Base-by-base conservation (phyloP, 2,113 vertebrate species). In the Ceyx melanurus region DNA sequence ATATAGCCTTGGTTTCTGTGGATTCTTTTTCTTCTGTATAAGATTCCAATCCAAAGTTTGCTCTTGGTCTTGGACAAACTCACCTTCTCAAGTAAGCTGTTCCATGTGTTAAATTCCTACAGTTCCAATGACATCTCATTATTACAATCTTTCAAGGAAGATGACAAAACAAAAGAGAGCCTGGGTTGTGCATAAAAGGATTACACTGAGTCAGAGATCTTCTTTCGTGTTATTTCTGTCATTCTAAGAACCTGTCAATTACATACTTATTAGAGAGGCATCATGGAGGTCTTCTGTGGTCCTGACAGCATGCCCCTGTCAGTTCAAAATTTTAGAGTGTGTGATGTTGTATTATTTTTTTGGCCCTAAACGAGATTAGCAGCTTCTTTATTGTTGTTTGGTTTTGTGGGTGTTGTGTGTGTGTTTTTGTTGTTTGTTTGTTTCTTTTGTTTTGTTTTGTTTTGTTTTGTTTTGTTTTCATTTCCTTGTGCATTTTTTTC, bases 141-240 rank as follows among this genome's bases (percentile, higher is more conserved):
- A 90, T 72, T 90, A 13, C 53, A 81, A 3, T 57, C 50, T 75
- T 46, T 15, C 48, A 71, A 74, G 29, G 13, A 72, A 78, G 43
- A 83, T 71, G 29, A 11, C 40, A 81, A 95, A 93, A 86, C 73
- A 95, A 82, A 87, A 67, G 60, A 71, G 56, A 71, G 9, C 23
- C 37, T 37, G 40, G 73, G 45, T 83, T 80, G 80, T n/a, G 23
- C 12, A 81, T 40, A 56, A 71, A 64, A 74, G 11, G 7, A 78
- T 57, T 83, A 87, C 51, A 78, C 9, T 89, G 15, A 70, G 19
- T 66, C 46, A 43, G 79, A 89, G 20, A 56, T 73, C 29, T 74
- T 83, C 37, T 76, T 92, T 80, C 37, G 23, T 76, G 82, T 15
- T 72, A 51, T 45, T 76, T 87, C 42, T 74, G 17, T 45, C 46